A percentile compares a stretch with the other conserved stretches of the same genome.
phyloP scores from a whole-genome alignment of 2,888 invertebrate genomes.

The Orthosia gothica region DNA sequence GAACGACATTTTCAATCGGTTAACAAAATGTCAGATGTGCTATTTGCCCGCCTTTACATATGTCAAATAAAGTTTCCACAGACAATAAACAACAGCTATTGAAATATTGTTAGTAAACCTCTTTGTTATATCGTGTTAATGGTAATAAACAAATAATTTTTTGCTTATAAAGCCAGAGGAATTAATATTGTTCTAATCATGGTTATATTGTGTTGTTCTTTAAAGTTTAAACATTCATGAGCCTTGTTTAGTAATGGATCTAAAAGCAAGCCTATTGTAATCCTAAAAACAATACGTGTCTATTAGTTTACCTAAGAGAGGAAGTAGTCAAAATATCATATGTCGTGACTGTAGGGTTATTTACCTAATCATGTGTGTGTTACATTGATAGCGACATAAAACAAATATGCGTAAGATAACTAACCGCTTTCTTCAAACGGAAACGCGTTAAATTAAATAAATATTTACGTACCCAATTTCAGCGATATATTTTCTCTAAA shows the following conservation, averaged over 20 bases:
- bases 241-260: constrained; percentile 12
- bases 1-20: not conserved
- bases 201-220: constrained; percentile 17
- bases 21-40: constrained; percentile 8
- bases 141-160: constrained; percentile 34
- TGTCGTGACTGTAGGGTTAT: constrained; percentile 29
- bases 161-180: constrained; percentile 64
- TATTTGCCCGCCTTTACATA: constrained; percentile 43
- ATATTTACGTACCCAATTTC: constrained; percentile 30
- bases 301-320: constrained; percentile 20
- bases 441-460: constrained; percentile 15
- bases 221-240: constrained; percentile 20
- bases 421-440: constrained; percentile 19
- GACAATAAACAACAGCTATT: constrained; percentile 58
- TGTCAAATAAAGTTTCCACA: constrained; percentile 46
- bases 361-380: constrained; percentile 21
- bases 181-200: constrained; percentile 45
- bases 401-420: constrained; percentile 38
- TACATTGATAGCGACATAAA: constrained; percentile 16
- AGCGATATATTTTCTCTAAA: not conserved
- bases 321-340: constrained; percentile 31
- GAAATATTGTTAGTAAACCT: constrained; percentile 38
- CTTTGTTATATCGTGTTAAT: constrained; percentile 34
- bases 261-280: constrained; percentile 18
- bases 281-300: constrained; percentile 28